Evolutionary conservation across 2,888 invertebrate genomes (phyloP), one percentile per base, ranked within the genome.

Genomic region (Tribolium freemani): DNA sequence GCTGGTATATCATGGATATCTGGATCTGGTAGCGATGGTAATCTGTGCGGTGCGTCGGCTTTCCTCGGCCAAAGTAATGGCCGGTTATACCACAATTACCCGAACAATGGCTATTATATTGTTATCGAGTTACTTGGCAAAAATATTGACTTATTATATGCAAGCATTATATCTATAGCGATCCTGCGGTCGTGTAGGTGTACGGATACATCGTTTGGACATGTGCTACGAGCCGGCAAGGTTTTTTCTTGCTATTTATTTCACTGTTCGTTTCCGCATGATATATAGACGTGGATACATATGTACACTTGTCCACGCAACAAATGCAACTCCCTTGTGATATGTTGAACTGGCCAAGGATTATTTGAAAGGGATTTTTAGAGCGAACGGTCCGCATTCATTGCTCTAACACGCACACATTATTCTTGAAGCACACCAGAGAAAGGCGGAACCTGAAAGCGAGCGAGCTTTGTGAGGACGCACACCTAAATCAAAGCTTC

Each of bases 31-130:
- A 74, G 78, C 78, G 82, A 83, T 83, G 83, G 83, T 84, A 83
- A 83, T 84, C 83, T 79, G 79, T 78, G 79, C 79, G 79, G 80
- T 77, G 76, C 74, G 78, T 78, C 78, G 78, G 78, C 77, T 79
- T 77, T 77, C 79, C 80, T 77, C 76, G 70, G 74, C 77, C 78
- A 84, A 86, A 86, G 83, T 85, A 86, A 85, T 86, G 85, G 84
- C 81, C 82, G 83, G 83, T 82, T 83, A 84, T 83, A 83, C 85
- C 84, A 85, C 86, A 86, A 86, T 86, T 86, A 86, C 85, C 81
- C 81, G 84, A 86, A 86, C 86, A 86, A 86, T 86, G 83, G 84
- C 85, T 84, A 86, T 86, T 86, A 85, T 86, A 85, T 85, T 86
- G 85, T 86, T 86, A 85, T 85, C 85, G 84, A 83, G 84, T 83